Conservation (phyloP, 2,888 invertebrate species). For the Pantelozetes paolii region DNA sequence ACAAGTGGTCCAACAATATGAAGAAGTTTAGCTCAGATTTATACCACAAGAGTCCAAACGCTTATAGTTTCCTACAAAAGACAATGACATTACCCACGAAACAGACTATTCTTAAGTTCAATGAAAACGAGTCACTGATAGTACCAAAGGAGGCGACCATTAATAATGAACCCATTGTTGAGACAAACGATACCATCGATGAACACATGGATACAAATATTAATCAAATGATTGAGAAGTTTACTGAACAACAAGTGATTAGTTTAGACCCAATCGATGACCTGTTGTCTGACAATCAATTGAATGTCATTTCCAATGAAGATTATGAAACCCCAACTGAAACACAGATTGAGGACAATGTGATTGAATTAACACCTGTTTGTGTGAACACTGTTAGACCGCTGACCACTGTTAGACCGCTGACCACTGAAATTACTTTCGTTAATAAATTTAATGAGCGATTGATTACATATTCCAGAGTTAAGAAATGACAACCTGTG, state of each 20-base stretch:
- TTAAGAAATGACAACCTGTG: neutral
- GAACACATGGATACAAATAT: neutral
- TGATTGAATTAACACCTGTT: neutral
- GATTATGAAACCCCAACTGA: too few relatives aligned
- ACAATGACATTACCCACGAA: conserved; percentile 25
- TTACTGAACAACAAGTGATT: neutral
- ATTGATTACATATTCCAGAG: neutral
- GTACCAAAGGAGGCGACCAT: neutral
- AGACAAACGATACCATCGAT: neutral
- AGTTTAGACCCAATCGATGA: neutral
- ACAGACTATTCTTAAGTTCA: conserved; percentile 17
- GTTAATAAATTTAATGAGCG: neutral
- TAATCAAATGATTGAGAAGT: neutral
- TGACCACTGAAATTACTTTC: conserved; percentile 8
- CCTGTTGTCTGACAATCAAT: neutral
- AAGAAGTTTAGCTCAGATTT: conserved; percentile 25
- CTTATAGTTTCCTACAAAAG: conserved; percentile 21
- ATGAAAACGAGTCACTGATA: too few relatives aligned
- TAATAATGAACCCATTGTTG: neutral
- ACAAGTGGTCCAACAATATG: conserved; percentile 18
- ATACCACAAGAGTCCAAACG: conserved; percentile 23
- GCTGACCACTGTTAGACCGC: too few relatives aligned
- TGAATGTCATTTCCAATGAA: neutral
- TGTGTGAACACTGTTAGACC: neutral
- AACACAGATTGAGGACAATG: neutral